Conservation (phyloP, 2,797 vertebrate species). For the Mico argentatus region DNA sequence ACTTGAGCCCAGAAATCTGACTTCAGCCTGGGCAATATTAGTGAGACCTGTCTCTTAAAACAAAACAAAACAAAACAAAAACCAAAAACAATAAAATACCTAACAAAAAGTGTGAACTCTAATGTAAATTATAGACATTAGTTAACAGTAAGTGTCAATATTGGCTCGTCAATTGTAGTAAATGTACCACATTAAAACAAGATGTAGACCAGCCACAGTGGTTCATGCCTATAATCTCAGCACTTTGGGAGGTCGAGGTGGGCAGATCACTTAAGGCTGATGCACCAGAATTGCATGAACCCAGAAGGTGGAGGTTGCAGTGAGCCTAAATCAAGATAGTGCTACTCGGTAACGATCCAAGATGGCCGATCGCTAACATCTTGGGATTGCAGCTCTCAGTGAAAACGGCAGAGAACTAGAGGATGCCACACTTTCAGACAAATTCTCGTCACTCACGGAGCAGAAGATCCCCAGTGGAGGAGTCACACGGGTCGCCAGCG, state of each 20-base stretch:
- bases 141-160: not conserved
- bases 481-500: too few species aligned
- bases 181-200: not conserved
- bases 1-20: not conserved
- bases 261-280: not conserved
- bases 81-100: not conserved
- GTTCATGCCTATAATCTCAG: not conserved
- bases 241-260: not conserved
- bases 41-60: not conserved
- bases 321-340: too few species aligned
- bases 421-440: too few species aligned
- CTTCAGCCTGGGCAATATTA: not conserved
- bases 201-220: not conserved
- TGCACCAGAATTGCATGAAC: not conserved
- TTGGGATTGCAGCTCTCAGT: too few species aligned
- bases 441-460: too few species aligned
- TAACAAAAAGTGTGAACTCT: not conserved
- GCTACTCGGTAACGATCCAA: too few species aligned
- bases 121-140: slow-evolving; percentile 9
- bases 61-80: not conserved
- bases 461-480: too few species aligned
- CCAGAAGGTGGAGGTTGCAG: not conserved
- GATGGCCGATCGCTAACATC: too few species aligned
- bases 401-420: too few species aligned
- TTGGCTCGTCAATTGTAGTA: not conserved